Evolutionary conservation across 2,888 invertebrate genomes (phyloP).

Genomic region (Rhyacophila evoluta): DNA sequence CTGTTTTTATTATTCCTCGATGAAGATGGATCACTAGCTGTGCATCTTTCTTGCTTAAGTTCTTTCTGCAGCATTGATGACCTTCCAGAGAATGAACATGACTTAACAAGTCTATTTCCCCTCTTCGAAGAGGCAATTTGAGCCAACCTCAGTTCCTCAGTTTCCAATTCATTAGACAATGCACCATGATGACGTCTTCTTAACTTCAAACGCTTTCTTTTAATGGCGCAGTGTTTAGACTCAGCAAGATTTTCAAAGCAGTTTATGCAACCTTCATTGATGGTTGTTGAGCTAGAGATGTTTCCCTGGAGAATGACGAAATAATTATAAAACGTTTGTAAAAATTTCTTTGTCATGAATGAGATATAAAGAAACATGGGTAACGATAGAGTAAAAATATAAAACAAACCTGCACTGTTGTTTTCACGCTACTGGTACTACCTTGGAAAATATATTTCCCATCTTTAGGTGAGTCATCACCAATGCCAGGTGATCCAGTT

Average conservation of each 20-base stretch:
- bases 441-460: conserved; percentile 66
- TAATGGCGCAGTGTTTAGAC: conserved; percentile 64
- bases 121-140: conserved; percentile 54
- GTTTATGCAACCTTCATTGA: conserved; percentile 69
- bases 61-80: conserved; percentile 69
- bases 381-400: conserved; percentile 25
- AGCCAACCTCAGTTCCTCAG: conserved; percentile 58
- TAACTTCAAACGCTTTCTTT: conserved; percentile 64
- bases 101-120: conserved; percentile 74
- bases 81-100: conserved; percentile 79
- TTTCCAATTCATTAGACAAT: conserved; percentile 56
- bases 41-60: conserved; percentile 71
- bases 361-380: too few species aligned
- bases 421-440: conserved; percentile 61
- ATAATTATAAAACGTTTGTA: conserved; percentile 30
- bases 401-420: conserved; percentile 64
- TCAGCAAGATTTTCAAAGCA: conserved; percentile 67
- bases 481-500: conserved; percentile 58
- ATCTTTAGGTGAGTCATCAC: conserved; percentile 63
- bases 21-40: conserved; percentile 75
- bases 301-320: conserved; percentile 61
- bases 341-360: too few species aligned
- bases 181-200: conserved; percentile 60
- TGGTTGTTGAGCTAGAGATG: conserved; percentile 69
- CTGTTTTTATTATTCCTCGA: conserved; percentile 68